phyloP scores from a whole-genome alignment of 1,140 invertebrate species.

The Drosophila lacteicornis region DNA sequence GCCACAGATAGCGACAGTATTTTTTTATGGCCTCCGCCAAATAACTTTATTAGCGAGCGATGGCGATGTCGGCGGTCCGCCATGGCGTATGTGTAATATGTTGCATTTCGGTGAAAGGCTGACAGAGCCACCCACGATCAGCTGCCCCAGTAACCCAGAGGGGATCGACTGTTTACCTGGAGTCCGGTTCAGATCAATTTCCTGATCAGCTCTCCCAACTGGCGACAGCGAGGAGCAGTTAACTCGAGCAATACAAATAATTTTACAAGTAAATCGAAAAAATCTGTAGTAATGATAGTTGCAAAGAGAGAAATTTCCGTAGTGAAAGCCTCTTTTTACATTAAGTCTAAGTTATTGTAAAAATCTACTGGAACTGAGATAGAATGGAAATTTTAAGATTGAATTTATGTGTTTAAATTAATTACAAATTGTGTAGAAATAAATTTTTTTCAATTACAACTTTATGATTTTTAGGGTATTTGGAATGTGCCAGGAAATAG shows the following conservation, averaged over 20 bases:
- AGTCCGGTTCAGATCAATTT: constrained; percentile 29
- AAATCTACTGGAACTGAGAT: not conserved
- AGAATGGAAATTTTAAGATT: no score
- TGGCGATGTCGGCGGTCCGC: constrained; percentile 22
- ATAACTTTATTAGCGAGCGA: constrained; percentile 77
- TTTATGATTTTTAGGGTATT: not conserved
- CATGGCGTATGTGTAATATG: constrained; percentile 51
- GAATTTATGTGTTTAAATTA: no score
- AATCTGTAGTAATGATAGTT: not conserved
- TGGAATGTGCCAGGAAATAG: not conserved
- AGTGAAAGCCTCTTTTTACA: not conserved
- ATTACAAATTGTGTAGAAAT: no score
- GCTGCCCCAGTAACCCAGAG: constrained; percentile 82
- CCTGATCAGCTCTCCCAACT: constrained; percentile 15
- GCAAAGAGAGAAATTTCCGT: no score
- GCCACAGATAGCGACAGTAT: constrained; percentile 72
- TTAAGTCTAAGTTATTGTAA: no score
- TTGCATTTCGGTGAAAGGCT: constrained; percentile 69
- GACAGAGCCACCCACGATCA: constrained; percentile 69
- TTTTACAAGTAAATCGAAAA: not conserved
- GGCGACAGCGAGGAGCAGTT: constrained; percentile 6
- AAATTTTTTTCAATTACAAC: no score
- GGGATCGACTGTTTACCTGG: constrained; percentile 11
- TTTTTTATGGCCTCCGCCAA: constrained; percentile 69
- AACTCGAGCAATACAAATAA: constrained; percentile 5